A percentile compares a stretch with the other conserved stretches of the same genome.
phyloP scores from a whole-genome alignment of 2,888 invertebrate species.

The Melieria crassipennis region DNA sequence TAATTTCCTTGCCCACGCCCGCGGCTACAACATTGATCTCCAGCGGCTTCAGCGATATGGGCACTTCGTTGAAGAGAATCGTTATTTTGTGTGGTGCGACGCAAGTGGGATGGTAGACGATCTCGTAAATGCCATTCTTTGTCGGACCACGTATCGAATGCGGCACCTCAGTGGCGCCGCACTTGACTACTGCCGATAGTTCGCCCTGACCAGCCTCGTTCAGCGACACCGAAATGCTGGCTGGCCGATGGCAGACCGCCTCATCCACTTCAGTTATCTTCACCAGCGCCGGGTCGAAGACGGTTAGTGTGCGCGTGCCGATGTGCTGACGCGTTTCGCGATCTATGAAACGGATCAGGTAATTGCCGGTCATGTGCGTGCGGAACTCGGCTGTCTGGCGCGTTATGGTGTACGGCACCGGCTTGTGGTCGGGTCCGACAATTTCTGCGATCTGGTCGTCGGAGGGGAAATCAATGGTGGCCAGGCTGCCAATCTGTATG shows the following conservation, averaged over 20 bases:
- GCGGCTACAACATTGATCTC: conserved; percentile 71
- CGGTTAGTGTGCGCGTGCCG: conserved; percentile 77
- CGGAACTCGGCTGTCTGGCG: conserved; percentile 78
- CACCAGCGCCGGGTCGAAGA: conserved; percentile 80
- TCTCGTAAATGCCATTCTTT: conserved; percentile 79
- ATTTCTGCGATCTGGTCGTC: conserved; percentile 75
- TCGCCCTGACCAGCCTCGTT: conserved; percentile 86
- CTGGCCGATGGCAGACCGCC: conserved; percentile 82
- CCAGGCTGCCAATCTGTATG: conserved; percentile 73
- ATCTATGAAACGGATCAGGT: conserved; percentile 75
- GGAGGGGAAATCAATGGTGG: conserved; percentile 72
- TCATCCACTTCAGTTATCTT: conserved; percentile 80
- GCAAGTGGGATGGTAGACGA: conserved; percentile 87
- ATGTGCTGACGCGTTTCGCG: conserved; percentile 72
- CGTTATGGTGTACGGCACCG: conserved; percentile 71
- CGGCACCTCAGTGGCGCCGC: conserved; percentile 83
- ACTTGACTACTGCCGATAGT: conserved; percentile 81
- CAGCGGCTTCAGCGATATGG: conserved; percentile 70
- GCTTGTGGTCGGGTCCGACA: conserved; percentile 72
- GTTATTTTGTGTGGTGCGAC: conserved; percentile 89
- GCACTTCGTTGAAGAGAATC: conserved; percentile 87
- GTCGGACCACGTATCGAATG: conserved; percentile 80
- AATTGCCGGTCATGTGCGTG: conserved; percentile 78
- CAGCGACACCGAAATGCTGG: conserved; percentile 81
- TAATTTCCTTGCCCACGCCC: conserved; percentile 76